phyloP scores from a whole-genome alignment of 2,113 vertebrate species.

The Pluvialis apricaria region DNA sequence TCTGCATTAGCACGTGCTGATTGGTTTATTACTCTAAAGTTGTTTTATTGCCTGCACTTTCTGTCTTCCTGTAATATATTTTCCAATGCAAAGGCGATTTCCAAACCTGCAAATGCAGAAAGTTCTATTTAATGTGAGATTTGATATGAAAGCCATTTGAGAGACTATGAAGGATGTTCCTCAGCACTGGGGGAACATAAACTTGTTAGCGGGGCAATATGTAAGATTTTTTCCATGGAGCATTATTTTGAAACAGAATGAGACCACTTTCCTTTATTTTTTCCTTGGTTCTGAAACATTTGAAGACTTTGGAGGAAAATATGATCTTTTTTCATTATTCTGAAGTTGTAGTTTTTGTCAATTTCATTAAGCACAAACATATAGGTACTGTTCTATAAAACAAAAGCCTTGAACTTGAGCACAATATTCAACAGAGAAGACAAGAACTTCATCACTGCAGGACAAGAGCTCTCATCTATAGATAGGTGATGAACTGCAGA shows the following conservation, averaged over 20 bases:
- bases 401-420: not conserved
- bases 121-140: not conserved
- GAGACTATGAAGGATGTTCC: not conserved
- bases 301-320: not conserved
- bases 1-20: not conserved
- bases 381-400: not conserved
- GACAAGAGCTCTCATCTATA: not conserved
- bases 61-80: not conserved
- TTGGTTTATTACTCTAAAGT: not conserved
- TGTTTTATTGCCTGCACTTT: not conserved
- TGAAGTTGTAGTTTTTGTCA: not conserved
- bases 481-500: not conserved
- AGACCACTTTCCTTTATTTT: not conserved
- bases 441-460: not conserved
- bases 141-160: not conserved
- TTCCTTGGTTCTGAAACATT: not conserved
- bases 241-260: not conserved
- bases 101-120: slow-evolving; percentile 19
- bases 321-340: not conserved
- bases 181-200: not conserved
- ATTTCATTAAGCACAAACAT: not conserved
- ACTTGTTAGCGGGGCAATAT: not conserved
- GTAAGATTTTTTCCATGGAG: not conserved
- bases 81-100: not conserved
- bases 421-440: not conserved